Percentiles rank a stretch among this genome's conserved stretches.
phyloP scores from a whole-genome alignment of 1,140 invertebrate species.

The Aleiodes sp. region DNA sequence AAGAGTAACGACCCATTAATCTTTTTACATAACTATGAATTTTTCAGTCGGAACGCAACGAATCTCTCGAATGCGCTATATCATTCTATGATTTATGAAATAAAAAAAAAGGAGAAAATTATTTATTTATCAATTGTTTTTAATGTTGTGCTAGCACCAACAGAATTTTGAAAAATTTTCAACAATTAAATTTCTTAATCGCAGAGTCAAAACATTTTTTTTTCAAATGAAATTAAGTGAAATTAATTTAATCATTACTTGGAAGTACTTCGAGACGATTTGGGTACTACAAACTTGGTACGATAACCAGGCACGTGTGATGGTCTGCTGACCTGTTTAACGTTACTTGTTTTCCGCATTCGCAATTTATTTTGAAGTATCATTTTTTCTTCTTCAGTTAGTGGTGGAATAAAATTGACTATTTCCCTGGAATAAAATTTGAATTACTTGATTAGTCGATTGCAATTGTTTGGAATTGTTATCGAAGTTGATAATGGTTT shows the following conservation, averaged over 20 bases:
- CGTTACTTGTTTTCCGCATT: not conserved
- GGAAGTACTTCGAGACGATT: not conserved
- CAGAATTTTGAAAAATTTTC: no score
- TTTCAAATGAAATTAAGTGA: no score
- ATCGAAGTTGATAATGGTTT: no score
- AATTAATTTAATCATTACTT: slow-evolving; percentile 3
- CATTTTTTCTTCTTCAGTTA: slow-evolving; percentile 25
- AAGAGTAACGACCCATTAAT: not conserved
- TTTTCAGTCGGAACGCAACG: not conserved
- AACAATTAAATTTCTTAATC: no score
- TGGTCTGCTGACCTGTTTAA: not conserved
- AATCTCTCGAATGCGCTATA: not conserved
- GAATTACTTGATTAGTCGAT: not conserved
- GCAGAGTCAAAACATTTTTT: no score
- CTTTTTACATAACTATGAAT: not conserved
- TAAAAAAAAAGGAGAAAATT: not conserved
- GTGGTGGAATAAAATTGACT: slow-evolving; percentile 34
- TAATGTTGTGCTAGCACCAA: no score
- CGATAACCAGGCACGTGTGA: slow-evolving; percentile 9
- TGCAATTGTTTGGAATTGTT: no score
- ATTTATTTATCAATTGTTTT: not conserved
- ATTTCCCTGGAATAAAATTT: slow-evolving; percentile 34
- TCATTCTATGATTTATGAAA: not conserved
- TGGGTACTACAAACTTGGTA: not conserved
- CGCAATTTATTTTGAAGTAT: not conserved